phyloP scores from a whole-genome alignment of 1,140 invertebrate genomes.

The Hylyphantes graminicola region DNA sequence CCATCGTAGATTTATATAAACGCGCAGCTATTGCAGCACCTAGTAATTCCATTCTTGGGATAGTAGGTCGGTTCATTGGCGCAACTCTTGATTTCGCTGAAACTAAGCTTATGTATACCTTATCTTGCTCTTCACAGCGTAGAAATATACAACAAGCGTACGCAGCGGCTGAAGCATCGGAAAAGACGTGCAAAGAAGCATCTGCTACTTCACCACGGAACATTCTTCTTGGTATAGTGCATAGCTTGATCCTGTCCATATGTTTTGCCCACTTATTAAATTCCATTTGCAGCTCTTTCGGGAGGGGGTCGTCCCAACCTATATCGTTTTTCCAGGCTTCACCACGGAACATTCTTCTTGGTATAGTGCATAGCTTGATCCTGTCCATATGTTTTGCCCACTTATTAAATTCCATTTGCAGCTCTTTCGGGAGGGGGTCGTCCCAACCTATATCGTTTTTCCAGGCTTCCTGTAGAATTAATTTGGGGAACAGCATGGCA shows the following conservation, averaged over 20 bases:
- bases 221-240: neutral
- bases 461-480: too few species aligned
- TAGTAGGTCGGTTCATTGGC: conserved; percentile 8
- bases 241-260: neutral
- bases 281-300: neutral
- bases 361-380: too few species aligned
- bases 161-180: conserved; percentile 2
- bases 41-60: neutral
- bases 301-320: conserved; percentile 2
- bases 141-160: conserved; percentile 8
- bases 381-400: too few species aligned
- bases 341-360: too few species aligned
- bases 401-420: too few species aligned
- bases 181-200: neutral
- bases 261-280: neutral
- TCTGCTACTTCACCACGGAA: neutral
- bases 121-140: conserved; percentile 1
- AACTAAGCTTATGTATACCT: neutral
- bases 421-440: too few species aligned
- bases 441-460: too few species aligned
- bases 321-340: conserved; percentile 13
- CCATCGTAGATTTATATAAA: neutral
- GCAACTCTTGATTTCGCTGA: conserved; percentile 11
- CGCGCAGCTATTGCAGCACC: neutral
- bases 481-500: too few species aligned